Evolutionary conservation across 2,888 invertebrate species (phyloP).

Genomic region (Drosophila engyochracea): DNA sequence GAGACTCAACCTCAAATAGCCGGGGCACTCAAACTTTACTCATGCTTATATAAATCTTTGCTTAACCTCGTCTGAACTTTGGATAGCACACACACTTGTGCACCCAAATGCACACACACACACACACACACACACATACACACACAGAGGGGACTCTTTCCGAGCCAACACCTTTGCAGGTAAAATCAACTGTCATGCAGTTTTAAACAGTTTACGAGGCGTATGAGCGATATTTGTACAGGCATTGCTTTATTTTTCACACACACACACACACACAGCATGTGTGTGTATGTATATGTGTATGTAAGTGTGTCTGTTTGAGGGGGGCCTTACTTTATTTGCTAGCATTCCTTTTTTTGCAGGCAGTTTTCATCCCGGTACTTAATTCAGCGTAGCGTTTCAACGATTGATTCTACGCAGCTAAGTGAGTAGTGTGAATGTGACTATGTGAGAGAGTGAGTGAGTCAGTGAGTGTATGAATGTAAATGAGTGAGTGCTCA

Average conservation of each 20-base stretch:
- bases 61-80: conserved; percentile 74
- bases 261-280: conserved; percentile 6
- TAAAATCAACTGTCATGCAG: conserved; percentile 77
- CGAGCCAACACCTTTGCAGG: conserved; percentile 57
- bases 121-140: not conserved
- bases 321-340: conserved; percentile 16
- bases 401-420: conserved; percentile 66
- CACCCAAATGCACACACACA: not conserved
- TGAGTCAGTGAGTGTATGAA: conserved; percentile 12
- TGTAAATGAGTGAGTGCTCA: conserved; percentile 29
- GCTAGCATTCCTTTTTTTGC: conserved; percentile 18
- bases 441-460: not conserved
- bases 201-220: conserved; percentile 78
- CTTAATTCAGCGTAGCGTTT: conserved; percentile 62
- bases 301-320: not conserved
- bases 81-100: conserved; percentile 4
- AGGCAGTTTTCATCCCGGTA: conserved; percentile 21
- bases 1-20: conserved; percentile 60
- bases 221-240: conserved; percentile 74
- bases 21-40: conserved; percentile 52
- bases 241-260: conserved; percentile 43
- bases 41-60: conserved; percentile 61
- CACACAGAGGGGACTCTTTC: conserved; percentile 32
- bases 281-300: not conserved
- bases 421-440: conserved; percentile 23